Evolutionary conservation across 2,797 vertebrate species (phyloP), one percentile per base, ranked within the genome.

Genomic region (Orestias chungarensis): DNA sequence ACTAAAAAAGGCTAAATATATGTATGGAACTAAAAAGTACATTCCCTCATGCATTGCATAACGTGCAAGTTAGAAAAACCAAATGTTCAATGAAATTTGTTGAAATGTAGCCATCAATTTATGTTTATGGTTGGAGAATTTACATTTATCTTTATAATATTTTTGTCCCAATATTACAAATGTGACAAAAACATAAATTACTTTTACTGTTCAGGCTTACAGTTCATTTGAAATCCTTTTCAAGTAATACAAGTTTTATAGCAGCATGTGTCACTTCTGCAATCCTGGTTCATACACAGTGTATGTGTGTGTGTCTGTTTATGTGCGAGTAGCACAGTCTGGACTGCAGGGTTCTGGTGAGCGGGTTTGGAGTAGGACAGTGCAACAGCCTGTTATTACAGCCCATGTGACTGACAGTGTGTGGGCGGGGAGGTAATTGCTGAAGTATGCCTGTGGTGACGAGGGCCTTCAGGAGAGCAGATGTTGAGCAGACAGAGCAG

Each of bases 371-470:
- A 83, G 68, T 72, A 71, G 80, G 84, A 85, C 85, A 78, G 76
- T 59, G 74, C 59, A 75, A 84, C 82, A 89, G 90, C 76, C 90
- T 89, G 92, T 91, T 86, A 90, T 92, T 92, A 89, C 42, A 17
- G 74, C 68, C 75, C 78, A 78, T 79, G 88, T 91, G 89, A 90
- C 85, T 88, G 91, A 91, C 82, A 83, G 86, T 27, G 70, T 86
- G 92, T 93, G 91, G 92, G 93, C 82, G 86, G 83, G 73, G 66
- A 87, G 90, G 92, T 91, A 87, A 92, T 90, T 91, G 88, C 87
- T 91, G 89, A 88, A 92, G 91, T 91, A 85, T 91, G 77, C 84
- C 88, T 91, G 88, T 66, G 91, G 90, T 87, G 90, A 81, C 68
- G 73, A 82, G 73, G 86, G 84, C 87, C 89, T 91, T 87, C 55